Evolutionary conservation across 2,888 invertebrate genomes (phyloP).

Genomic region (Luperina nickerlii): DNA sequence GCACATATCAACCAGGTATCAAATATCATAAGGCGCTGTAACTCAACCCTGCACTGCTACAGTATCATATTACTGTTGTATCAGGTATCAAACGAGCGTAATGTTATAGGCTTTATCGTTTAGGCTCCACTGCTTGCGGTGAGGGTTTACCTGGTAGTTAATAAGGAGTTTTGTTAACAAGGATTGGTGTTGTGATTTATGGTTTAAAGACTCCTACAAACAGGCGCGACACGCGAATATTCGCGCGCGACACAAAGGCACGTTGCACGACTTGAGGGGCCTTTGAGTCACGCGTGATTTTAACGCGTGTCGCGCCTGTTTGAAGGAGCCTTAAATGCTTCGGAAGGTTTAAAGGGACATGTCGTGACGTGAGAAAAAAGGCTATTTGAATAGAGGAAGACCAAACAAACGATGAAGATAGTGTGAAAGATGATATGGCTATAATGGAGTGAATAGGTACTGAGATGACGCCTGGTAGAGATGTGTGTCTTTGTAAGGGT

Average conservation of each 20-base stretch:
- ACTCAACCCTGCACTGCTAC: constrained; percentile 15
- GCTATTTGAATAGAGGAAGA: neutral
- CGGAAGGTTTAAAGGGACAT: neutral
- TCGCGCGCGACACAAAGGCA: too few species aligned
- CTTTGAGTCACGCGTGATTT: too few species aligned
- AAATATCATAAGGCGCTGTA: constrained; percentile 43
- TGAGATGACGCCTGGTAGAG: neutral
- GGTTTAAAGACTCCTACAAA: neutral
- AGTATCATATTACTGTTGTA: constrained; percentile 16
- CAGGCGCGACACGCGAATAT: too few species aligned
- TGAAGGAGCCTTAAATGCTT: neutral
- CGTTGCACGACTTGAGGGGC: too few species aligned
- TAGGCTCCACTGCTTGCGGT: constrained; percentile 61
- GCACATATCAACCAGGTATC: constrained; percentile 18
- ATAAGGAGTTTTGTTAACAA: constrained; percentile 30
- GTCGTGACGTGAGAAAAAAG: neutral
- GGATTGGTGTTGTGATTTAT: constrained; percentile 30
- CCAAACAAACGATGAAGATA: neutral
- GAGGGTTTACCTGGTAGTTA: constrained; percentile 41
- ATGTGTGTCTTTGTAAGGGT: neutral
- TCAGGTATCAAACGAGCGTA: constrained; percentile 51
- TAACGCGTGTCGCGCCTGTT: too few species aligned
- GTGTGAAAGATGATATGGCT: neutral
- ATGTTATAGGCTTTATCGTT: constrained; percentile 58
- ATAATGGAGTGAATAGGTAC: neutral